These are phyloP conservation scores for Pegea sp. DNA, from an alignment of 23 tunicate genomes.

Conservation along the genomic window DNA sequence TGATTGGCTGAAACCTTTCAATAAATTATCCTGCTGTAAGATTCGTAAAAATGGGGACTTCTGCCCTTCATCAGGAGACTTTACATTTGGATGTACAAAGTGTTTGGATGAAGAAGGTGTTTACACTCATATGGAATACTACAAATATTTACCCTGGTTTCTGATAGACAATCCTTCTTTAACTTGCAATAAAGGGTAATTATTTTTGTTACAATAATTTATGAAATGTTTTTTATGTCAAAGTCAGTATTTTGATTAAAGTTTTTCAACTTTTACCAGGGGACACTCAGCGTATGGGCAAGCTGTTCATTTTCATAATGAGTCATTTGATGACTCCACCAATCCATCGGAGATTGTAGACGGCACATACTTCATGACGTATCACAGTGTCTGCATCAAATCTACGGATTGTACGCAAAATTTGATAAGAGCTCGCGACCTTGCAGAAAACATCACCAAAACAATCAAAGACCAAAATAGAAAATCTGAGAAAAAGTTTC, in stretches of 20 bases:
- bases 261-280: constrained; percentile 19
- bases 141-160: constrained; percentile 84
- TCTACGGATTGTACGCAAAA: constrained; percentile 90
- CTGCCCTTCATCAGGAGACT: constrained; percentile 53
- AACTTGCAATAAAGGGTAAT: constrained; percentile 75
- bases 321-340: not conserved
- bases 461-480: constrained; percentile 16
- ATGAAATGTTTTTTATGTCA: not conserved
- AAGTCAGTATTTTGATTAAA: not conserved
- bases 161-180: constrained; percentile 68
- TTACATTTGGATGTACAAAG: constrained; percentile 5
- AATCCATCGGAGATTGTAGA: constrained; percentile 12
- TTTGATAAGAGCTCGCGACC: constrained; percentile 40
- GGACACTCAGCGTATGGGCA: constrained; percentile 94
- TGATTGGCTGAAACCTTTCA: constrained; percentile 63
- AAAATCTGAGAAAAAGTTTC: constrained; percentile 7
- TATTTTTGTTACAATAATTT: not conserved
- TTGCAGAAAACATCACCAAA: constrained; percentile 75
- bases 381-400: constrained; percentile 91
- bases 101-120: constrained; percentile 4
- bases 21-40: constrained; percentile 39
- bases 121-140: constrained; percentile 39
- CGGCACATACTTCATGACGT: constrained; percentile 64
- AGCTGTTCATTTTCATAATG: constrained; percentile 70
- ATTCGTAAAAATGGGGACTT: constrained; percentile 6